Evolutionary conservation across 2,797 vertebrate species (phyloP).

Genomic region (Cichlasoma orientale): DNA sequence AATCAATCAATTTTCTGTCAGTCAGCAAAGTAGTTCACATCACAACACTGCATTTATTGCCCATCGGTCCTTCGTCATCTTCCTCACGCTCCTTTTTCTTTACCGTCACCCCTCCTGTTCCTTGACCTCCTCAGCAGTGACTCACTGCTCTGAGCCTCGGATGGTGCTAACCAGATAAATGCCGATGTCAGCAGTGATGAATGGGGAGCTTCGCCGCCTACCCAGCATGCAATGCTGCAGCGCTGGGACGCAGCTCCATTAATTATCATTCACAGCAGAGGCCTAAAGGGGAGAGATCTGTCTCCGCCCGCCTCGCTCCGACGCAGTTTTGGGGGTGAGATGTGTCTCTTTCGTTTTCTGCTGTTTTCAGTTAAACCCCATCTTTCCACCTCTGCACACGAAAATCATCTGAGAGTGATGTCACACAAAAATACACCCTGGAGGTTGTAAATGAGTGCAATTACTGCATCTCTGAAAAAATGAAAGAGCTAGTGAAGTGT

Average conservation of each 20-base stretch:
- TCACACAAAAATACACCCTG: too few species aligned
- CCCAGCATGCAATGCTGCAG: slow-evolving; percentile 59
- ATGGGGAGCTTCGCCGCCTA: slow-evolving; percentile 35
- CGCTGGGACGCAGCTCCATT: slow-evolving; percentile 47
- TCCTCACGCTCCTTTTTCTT: neutral
- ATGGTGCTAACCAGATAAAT: slow-evolving; percentile 56
- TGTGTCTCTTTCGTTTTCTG: neutral
- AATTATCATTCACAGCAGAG: slow-evolving; percentile 62
- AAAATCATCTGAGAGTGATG: too few species aligned
- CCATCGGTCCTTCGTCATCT: neutral
- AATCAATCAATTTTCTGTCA: neutral
- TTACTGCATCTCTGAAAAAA: too few species aligned
- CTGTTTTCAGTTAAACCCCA: neutral
- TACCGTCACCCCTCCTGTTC: neutral
- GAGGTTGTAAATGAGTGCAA: too few species aligned
- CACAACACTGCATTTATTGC: neutral
- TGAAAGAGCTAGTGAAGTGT: too few species aligned
- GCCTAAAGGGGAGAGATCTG: slow-evolving; percentile 46
- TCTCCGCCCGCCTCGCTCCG: slow-evolving; percentile 28
- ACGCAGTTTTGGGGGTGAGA: slow-evolving; percentile 4
- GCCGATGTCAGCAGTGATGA: slow-evolving; percentile 55
- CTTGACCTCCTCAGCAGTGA: slow-evolving; percentile 33
- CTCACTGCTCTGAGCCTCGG: slow-evolving; percentile 20
- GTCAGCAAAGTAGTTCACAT: too few species aligned
- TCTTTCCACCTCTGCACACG: neutral